Conservation (phyloP, 2,888 invertebrate species). For the Hemithea aestivaria region DNA sequence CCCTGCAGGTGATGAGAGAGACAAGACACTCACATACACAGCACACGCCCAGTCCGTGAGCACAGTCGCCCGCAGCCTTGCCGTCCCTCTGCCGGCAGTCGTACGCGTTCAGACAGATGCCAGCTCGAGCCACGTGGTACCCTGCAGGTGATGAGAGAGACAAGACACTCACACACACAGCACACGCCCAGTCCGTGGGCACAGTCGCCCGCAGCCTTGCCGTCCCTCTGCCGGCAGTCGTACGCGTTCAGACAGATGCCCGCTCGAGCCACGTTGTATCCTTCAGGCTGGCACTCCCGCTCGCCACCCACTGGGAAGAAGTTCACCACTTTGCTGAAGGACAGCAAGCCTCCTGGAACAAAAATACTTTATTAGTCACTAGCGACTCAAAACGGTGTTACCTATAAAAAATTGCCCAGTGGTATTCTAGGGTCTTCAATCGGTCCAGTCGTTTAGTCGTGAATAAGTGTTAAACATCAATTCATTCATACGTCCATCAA, state of each 20-base stretch:
- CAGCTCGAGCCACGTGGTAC: conserved; percentile 83
- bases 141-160: no score
- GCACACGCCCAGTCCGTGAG: conserved; percentile 91
- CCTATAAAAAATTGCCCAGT: no score
- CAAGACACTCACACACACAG: conserved; percentile 86
- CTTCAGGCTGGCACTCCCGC: conserved; percentile 86
- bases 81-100: conserved; percentile 88
- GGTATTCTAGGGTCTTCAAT: no score
- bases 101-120: conserved; percentile 90
- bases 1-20: no score
- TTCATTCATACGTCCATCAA: no score
- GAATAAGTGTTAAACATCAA: no score
- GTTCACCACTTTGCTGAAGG: conserved; percentile 82
- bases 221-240: conserved; percentile 87
- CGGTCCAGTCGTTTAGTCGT: no score
- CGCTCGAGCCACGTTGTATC: conserved; percentile 83
- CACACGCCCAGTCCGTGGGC: conserved; percentile 92
- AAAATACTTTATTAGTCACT: no score
- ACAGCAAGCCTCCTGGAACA: conserved; percentile 48
- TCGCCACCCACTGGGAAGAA: conserved; percentile 91
- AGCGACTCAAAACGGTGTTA: no score
- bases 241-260: conserved; percentile 91
- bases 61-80: conserved; percentile 86
- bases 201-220: conserved; percentile 85
- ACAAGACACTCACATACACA: conserved; percentile 85